These are phyloP conservation scores for Eulemur macaco DNA, from an alignment of 2,113 vertebrate species.

Conservation along the genomic window DNA sequence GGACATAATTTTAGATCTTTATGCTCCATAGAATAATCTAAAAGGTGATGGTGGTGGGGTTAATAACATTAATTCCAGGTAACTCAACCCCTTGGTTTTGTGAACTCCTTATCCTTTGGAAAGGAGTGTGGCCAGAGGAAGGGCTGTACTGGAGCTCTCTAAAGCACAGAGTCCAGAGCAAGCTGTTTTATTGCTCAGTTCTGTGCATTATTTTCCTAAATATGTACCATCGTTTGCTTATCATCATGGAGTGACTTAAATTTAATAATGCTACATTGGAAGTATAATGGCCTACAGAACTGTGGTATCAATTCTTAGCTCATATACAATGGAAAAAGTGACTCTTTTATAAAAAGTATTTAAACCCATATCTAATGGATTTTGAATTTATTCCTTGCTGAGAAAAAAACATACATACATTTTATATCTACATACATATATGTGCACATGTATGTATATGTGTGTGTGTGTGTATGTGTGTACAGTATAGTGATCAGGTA, in stretches of 20 bases:
- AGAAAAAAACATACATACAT: no score
- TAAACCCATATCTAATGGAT: background rate
- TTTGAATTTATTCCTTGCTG: no score
- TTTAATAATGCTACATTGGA: background rate
- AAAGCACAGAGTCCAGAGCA: background rate
- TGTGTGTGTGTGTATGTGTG: background rate
- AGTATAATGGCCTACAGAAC: background rate
- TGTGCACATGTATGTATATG: background rate
- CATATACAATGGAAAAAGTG: background rate
- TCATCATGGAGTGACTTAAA: background rate
- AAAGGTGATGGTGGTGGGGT: background rate
- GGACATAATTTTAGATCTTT: background rate
- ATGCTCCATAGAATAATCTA: background rate
- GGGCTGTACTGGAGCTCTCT: rapidly evolving
- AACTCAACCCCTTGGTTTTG: background rate
- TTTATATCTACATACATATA: no score
- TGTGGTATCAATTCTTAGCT: background rate
- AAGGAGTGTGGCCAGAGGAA: background rate
- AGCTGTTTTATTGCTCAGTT: background rate
- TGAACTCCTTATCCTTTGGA: background rate
- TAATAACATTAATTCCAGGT: background rate
- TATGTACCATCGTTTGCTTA: background rate
- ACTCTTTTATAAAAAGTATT: background rate
- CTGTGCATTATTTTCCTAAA: background rate
- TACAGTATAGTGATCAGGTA: background rate